phyloP scores from a whole-genome alignment of 2,888 invertebrate species.

The Volucella bombylans region DNA sequence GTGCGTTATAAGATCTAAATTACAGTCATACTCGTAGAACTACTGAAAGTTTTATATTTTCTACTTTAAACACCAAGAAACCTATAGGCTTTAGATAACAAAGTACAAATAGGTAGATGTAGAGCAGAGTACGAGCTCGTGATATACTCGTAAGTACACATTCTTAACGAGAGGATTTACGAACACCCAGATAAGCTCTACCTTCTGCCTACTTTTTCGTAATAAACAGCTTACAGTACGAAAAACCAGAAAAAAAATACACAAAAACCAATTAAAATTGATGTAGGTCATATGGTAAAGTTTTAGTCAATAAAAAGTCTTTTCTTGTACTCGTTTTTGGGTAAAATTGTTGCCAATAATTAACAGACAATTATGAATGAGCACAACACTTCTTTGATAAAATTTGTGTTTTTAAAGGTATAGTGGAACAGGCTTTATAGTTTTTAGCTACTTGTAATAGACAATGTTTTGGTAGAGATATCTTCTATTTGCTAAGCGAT shows the following conservation, averaged over 20 bases:
- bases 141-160: slow-evolving; percentile 5
- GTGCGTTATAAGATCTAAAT: no score
- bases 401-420: not conserved
- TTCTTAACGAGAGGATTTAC: slow-evolving; percentile 25
- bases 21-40: no score
- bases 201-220: not conserved
- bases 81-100: not conserved
- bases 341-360: not conserved
- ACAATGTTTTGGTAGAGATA: not conserved
- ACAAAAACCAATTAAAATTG: slow-evolving; percentile 15
- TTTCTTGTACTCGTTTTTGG: not conserved
- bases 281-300: not conserved
- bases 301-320: not conserved
- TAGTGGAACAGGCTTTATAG: not conserved
- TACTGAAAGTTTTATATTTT: no score
- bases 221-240: not conserved
- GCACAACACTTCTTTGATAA: not conserved
- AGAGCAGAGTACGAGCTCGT: not conserved
- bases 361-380: not conserved
- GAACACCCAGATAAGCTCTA: slow-evolving; percentile 22
- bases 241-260: not conserved
- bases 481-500: slow-evolving; percentile 11
- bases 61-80: no score
- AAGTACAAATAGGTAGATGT: slow-evolving; percentile 15
- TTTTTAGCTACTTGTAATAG: not conserved